Base-by-base conservation (phyloP, 1,140 invertebrate species). In the Polypedilum pembai region DNA sequence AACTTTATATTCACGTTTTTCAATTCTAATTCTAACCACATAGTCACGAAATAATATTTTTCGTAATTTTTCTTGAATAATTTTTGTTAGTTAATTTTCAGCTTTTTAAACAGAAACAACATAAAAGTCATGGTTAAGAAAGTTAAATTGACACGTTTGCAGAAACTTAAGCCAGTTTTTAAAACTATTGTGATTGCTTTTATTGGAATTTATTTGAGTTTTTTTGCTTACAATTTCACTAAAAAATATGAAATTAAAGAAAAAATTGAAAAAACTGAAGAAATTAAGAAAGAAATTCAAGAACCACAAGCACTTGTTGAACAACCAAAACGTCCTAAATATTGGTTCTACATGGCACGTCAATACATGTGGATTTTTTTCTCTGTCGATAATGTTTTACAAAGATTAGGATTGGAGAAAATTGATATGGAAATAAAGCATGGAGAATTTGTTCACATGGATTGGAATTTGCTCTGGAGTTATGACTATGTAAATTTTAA, bases 311-410 rank as follows among this genome's bases (percentile, higher is more conserved):
- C 45, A 4, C 4, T 56, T 15, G 45, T 56, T 15, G 45, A 56
- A 4, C 12, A 69, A 18, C 17, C 65, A 21, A 18, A 18, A 20
- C 20, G 10, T 10, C 65, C 65, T 20, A 69, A 69, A 12, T 69
- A 69, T 20, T 69, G 65, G 65, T 69, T 69, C 17, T 69, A 69
- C 7, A 69, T 69, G 65, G 65, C 65, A 69, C 65, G 65, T 20
- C 17, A 69, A 10, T 69, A 69, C 20, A 69, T 69, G 65, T 69
- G 65, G 65, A 69, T 69, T 10, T 69, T 69, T 5, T 21, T 69
- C 17, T 69, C 65, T 10, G 65, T 69, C 10, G 65, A 69, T 20
- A 69, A 18, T 20, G 65, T 69, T 20, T 69, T 69, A 21, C 17
- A 18, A 18, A n/a, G 65, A 10, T 18, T 69, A 7, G 65, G 65